A percentile compares a stretch with the other conserved stretches of the same genome.
Evolutionary conservation across 2,113 vertebrate genomes (phyloP).

Genomic region (Sander lucioperca): DNA sequence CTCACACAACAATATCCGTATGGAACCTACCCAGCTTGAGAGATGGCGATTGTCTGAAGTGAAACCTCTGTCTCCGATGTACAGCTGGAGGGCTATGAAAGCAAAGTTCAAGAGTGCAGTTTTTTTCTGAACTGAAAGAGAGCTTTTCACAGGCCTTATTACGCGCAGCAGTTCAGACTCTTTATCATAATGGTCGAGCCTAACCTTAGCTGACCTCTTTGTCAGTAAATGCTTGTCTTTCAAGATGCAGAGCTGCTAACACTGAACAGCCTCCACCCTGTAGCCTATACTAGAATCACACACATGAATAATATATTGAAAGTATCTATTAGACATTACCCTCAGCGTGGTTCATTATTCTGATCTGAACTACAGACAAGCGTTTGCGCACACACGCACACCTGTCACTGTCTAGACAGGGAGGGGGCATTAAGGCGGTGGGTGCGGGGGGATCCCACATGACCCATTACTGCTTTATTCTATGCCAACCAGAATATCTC

Average conservation of each 20-base stretch:
- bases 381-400: conserved; percentile 81
- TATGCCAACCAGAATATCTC: conserved; percentile 73
- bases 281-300: conserved; percentile 17
- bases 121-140: not conserved
- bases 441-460: conserved; percentile 72
- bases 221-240: conserved; percentile 43
- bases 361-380: conserved; percentile 76
- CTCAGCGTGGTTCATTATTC: conserved; percentile 75
- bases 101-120: conserved; percentile 65
- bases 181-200: conserved; percentile 26
- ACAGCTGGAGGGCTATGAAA: conserved; percentile 40
- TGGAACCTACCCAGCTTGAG: conserved; percentile 44
- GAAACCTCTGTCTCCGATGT: conserved; percentile 51
- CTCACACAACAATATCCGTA: conserved; percentile 52
- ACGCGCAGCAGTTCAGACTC: conserved; percentile 4
- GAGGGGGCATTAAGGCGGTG: conserved; percentile 75
- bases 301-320: conserved; percentile 59
- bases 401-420: conserved; percentile 90
- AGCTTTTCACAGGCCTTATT: conserved; percentile 1
- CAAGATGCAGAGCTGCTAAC: not conserved
- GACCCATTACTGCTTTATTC: conserved; percentile 79
- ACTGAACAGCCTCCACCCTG: conserved; percentile 8
- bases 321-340: conserved; percentile 47
- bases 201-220: conserved; percentile 75
- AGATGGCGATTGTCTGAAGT: conserved; percentile 69